phyloP scores from a whole-genome alignment of 2,113 vertebrate species.

The Pan troglodytes region NHGRI_mPanTro3-v2.1_pri NC_072421.2:142859001-142859500 shows the following conservation, averaged over 20 bases:
- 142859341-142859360: neutral
- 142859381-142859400: neutral
- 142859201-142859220: neutral
- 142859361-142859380: neutral
- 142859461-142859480: neutral
- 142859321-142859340: neutral
- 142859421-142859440: neutral
- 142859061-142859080: no score
- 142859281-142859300: neutral
- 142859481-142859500: neutral
- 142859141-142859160: no score
- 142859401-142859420: neutral
- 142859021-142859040: no score
- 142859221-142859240: neutral
- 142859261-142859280: neutral
- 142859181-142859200: neutral
- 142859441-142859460: neutral
- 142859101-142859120: no score
- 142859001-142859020: accelerated
- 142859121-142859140: no score
- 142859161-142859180: no score
- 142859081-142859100: no score
- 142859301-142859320: neutral
- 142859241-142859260: neutral
- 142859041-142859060: no score